Evolutionary conservation across 2,888 invertebrate species (phyloP).

Genomic region (Alitta virens): DNA sequence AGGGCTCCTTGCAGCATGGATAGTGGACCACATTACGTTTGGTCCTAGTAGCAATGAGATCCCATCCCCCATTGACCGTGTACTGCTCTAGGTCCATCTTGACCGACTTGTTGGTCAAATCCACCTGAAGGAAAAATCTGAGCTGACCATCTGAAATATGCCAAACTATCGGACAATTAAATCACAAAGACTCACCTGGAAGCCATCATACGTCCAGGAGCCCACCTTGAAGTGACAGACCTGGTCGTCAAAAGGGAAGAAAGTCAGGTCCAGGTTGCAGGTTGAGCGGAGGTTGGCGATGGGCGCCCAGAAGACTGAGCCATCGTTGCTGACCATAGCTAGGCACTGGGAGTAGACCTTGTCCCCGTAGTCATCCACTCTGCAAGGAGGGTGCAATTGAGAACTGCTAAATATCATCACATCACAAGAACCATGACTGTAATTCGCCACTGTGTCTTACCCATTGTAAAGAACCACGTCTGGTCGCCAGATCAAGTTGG

Average conservation of each 20-base stretch:
- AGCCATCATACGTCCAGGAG: conserved; percentile 50
- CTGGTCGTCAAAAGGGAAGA: conserved; percentile 60
- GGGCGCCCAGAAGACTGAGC: conserved; percentile 64
- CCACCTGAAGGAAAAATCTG: conserved; percentile 28
- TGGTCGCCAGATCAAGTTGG: conserved; percentile 56
- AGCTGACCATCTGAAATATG: too few relatives aligned
- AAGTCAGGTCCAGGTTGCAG: conserved; percentile 61
- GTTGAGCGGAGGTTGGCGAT: conserved; percentile 62
- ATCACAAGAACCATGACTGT: too few relatives aligned
- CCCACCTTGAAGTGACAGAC: conserved; percentile 31
- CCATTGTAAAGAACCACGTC: conserved; percentile 72
- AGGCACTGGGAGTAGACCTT: conserved; percentile 62
- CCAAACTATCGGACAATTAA: too few relatives aligned
- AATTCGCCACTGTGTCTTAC: conserved; percentile 42
- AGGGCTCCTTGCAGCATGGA: conserved; percentile 50
- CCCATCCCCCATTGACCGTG: conserved; percentile 52
- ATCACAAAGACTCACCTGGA: conserved; percentile 33
- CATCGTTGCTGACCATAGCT: conserved; percentile 61
- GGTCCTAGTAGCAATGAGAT: conserved; percentile 41
- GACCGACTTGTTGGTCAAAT: conserved; percentile 38
- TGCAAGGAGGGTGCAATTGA: conserved; percentile 31
- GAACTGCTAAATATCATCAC: too few relatives aligned
- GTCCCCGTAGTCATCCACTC: conserved; percentile 61
- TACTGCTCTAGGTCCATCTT: conserved; percentile 48
- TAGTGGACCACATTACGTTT: conserved; percentile 45